Conservation (phyloP, 2,113 vertebrate genomes). For the Mesitornis unicolor region DNA sequence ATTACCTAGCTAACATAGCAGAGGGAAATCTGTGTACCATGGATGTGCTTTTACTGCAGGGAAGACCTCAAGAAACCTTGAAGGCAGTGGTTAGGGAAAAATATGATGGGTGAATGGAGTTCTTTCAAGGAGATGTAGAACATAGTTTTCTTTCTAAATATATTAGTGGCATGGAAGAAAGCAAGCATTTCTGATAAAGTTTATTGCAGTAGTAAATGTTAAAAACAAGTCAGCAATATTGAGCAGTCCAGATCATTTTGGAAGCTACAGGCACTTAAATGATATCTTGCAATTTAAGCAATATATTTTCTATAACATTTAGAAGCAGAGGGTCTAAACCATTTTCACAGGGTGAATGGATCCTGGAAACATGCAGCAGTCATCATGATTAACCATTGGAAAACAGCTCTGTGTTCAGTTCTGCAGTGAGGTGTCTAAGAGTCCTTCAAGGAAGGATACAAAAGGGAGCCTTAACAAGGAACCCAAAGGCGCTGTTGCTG, state of each 20-base stretch:
- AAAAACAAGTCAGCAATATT: neutral
- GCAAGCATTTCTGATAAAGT: neutral
- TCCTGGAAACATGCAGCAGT: neutral
- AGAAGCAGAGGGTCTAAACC: neutral
- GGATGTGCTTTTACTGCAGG: neutral
- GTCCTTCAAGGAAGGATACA: neutral
- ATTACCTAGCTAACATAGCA: neutral
- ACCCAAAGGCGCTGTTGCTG: neutral
- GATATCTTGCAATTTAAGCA: neutral
- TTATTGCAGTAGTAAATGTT: neutral
- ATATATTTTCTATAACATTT: neutral
- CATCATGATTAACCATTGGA: neutral
- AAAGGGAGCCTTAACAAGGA: neutral
- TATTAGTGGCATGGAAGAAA: neutral
- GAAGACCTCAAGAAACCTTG: neutral
- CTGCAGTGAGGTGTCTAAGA: rapidly evolving
- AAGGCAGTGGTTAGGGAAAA: neutral
- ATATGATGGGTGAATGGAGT: neutral
- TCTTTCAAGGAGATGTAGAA: neutral
- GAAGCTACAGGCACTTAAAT: neutral
- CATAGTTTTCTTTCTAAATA: neutral
- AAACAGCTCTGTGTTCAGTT: neutral
- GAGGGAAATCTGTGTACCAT: neutral
- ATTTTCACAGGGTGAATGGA: neutral
- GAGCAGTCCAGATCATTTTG: neutral